Evolutionary conservation across 2,797 vertebrate genomes (phyloP).

Genomic region (Sternotherus odoratus): DNA sequence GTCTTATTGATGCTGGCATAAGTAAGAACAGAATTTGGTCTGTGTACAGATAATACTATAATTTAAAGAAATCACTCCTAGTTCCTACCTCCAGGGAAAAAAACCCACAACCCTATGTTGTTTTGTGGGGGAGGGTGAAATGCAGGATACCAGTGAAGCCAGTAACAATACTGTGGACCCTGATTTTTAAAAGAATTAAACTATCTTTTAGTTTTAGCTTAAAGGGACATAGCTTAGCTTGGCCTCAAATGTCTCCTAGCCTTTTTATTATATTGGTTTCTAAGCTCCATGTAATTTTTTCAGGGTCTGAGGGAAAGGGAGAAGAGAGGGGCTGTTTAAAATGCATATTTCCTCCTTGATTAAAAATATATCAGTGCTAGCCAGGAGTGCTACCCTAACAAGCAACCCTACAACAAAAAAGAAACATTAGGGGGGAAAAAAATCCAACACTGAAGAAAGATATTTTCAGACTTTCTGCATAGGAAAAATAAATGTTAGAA

Average conservation of each 20-base stretch:
- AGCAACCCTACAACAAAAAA: not conserved
- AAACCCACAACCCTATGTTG: accelerated
- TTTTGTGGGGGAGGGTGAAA: not conserved
- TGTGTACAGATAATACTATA: not conserved
- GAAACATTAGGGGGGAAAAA: not conserved
- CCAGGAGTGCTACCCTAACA: not conserved
- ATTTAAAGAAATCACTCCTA: not conserved
- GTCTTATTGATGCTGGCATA: not conserved
- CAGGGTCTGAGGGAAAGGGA: not conserved
- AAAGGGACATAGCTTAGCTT: not conserved
- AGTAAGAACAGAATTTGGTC: not conserved
- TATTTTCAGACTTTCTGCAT: not conserved
- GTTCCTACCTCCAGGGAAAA: not conserved
- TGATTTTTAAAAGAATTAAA: not conserved
- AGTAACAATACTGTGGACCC: not conserved
- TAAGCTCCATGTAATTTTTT: not conserved
- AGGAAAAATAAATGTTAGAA: not conserved
- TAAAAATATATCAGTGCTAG: not conserved
- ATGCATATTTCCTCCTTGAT: not conserved
- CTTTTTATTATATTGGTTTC: not conserved
- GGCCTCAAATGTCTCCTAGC: not conserved
- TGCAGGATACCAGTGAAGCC: accelerated
- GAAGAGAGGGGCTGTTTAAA: not conserved
- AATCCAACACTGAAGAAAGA: not conserved
- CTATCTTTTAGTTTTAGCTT: not conserved